A percentile compares a stretch with the other conserved stretches of the same genome.
phyloP scores from a whole-genome alignment of 2,888 invertebrate species.

The Blera fallax region DNA sequence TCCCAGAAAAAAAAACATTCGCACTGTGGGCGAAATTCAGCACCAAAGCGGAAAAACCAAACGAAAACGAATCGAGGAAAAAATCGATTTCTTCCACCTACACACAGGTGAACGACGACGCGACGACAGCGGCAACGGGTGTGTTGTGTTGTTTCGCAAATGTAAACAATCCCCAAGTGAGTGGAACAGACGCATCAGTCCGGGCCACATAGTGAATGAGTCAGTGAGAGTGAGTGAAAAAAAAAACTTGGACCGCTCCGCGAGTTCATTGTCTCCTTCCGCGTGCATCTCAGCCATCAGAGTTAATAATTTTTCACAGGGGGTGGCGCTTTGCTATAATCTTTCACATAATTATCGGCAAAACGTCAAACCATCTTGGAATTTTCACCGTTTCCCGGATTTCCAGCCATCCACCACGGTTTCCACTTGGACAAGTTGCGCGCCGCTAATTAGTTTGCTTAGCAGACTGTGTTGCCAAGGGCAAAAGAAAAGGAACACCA shows the following conservation, averaged over 20 bases:
- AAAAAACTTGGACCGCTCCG: slow-evolving; percentile 10
- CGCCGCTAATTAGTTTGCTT: slow-evolving; percentile 70
- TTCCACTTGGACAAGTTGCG: slow-evolving; percentile 59
- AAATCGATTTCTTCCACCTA: slow-evolving; percentile 61
- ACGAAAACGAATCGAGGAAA: slow-evolving; percentile 33
- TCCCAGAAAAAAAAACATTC: background rate
- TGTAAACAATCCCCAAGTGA: slow-evolving; percentile 59
- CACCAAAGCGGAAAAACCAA: slow-evolving; percentile 29
- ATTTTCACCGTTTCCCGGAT: slow-evolving; percentile 36
- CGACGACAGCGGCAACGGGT: background rate
- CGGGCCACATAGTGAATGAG: slow-evolving; percentile 27
- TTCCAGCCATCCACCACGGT: slow-evolving; percentile 25
- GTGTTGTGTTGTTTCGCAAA: slow-evolving; percentile 44
- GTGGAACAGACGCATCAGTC: slow-evolving; percentile 23
- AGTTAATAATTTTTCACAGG: slow-evolving; percentile 3
- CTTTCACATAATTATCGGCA: slow-evolving; percentile 41
- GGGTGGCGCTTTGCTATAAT: background rate
- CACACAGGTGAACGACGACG: slow-evolving; percentile 16
- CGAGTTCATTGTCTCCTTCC: slow-evolving; percentile 63
- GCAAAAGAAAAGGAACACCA: slow-evolving; percentile 16
- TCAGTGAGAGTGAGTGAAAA: slow-evolving; percentile 15
- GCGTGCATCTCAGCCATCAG: slow-evolving; percentile 4
- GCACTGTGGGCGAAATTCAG: slow-evolving; percentile 34
- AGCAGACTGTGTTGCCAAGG: slow-evolving; percentile 69
- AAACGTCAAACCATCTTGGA: slow-evolving; percentile 37